These are phyloP conservation scores for Nomada ruficornis DNA, from an alignment of 2,888 invertebrate genomes.

Conservation along the genomic window DNA sequence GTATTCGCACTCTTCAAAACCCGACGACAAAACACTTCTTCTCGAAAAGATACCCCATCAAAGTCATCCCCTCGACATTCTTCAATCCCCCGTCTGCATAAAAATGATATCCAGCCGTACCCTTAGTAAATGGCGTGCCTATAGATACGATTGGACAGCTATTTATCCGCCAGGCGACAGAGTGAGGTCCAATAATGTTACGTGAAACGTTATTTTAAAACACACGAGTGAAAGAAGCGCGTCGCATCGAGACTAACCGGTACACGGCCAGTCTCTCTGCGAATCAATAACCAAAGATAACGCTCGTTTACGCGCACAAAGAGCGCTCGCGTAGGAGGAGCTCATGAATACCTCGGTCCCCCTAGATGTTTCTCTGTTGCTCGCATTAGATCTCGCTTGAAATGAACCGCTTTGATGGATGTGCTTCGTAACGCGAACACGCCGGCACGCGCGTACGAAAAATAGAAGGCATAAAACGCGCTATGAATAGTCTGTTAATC, in stretches of 20 bases:
- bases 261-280: neutral
- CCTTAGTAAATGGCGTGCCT: neutral
- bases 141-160: neutral
- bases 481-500: slow-evolving; percentile 55
- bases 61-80: no score
- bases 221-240: neutral
- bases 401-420: slow-evolving; percentile 60
- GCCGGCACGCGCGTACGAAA: slow-evolving; percentile 27
- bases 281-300: slow-evolving; percentile 55
- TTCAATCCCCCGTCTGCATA: neutral
- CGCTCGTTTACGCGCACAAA: slow-evolving; percentile 48
- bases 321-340: slow-evolving; percentile 20
- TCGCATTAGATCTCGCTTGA: slow-evolving; percentile 14
- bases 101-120: neutral
- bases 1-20: no score
- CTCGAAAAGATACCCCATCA: no score
- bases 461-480: slow-evolving; percentile 55
- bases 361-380: neutral
- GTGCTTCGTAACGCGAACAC: slow-evolving; percentile 31
- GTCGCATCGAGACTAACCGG: neutral
- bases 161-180: neutral
- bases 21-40: no score
- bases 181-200: slow-evolving; percentile 6
- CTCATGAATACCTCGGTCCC: slow-evolving; percentile 33
- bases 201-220: slow-evolving; percentile 21